Base-by-base conservation (phyloP, 2,797 vertebrate genomes). In the Odontamblyopus lacepedii region DNA sequence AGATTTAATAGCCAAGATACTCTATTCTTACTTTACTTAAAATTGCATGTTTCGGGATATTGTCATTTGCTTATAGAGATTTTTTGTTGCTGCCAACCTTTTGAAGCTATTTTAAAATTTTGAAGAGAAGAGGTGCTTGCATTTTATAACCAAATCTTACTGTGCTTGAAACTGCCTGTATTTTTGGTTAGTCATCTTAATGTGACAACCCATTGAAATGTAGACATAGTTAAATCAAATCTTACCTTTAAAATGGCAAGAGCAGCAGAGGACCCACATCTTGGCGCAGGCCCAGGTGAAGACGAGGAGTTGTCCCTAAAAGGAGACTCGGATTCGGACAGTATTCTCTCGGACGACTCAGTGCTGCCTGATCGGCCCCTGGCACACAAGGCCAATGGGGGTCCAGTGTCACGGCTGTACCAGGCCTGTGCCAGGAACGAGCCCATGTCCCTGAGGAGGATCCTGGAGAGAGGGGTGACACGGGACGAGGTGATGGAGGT, bases 341-440 rank as follows among this genome's bases (percentile, higher is more conserved):
- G 94, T 74, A 48, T 95, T 72, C 86, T 88, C n/a, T 94, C 94
- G 0, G 94, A 95, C 0, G 95, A 95, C 83, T 96, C 94, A 0
- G 71, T 95, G 44, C 91, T 94, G 41, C 95, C 94, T 0, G 86
- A 87, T 67, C 92, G 91, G 0, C 82, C 82, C 7, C 50, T 1
- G 0, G 19, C 18, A 3, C 77, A 79, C 38, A 67, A 7, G 1
- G 4, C 4, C 3, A 70, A 73, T 2, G 76, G 85, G 11, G 8
- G 35, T 0, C 5, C 62, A 0, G 86, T 80, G 7, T 75, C 77
- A 15, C 89, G 90, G 0, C 75, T 97, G 63, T 96, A 96, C 75
- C 87, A 92, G 80, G 93, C 94, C 8, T 97, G 96, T 0, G 81
- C 81, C 78, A 86, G 64, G n/a, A 96, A 96, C 0, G 89, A 96